Evolutionary conservation across 2,797 vertebrate species (phyloP), one percentile per base, ranked within the genome.

Genomic region (Menidia menidia): DNA sequence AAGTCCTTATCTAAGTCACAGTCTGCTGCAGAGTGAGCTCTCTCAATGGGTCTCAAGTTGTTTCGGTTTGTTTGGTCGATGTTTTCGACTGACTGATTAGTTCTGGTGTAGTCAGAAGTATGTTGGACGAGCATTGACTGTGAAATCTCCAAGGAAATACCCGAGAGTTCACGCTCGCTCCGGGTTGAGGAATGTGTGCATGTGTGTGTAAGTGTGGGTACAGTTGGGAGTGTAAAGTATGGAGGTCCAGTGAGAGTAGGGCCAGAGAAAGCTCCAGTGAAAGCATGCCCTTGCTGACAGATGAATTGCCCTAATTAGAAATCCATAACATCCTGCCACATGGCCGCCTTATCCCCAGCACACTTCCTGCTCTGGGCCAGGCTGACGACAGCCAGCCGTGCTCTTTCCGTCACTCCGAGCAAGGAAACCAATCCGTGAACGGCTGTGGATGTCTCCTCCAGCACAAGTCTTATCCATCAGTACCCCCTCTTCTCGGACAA

Each of bases 261-360:
- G 81, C 83, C 68, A 88, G 91, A 77, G 89, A 93, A 92, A 92
- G 88, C 90, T 95, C 94, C 94, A 98, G 96, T 96, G 96, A 96
- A 97, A 97, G 96, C 95, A 95, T 92, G 93, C 95, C 93, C 88
- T 95, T 92, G 96, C 96, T 98, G 97, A 98, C 98, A 98, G 97
- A 99, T 98, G 97, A 97, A 98, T 98, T 97, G 96, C 96, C 96
- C 97, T 99, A 98, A 99, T 99, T 99, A 98, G 97, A 98, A 98
- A 97, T 96, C 96, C 97, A 98, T 98, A 99, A 98, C 97, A 99
- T 99, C 97, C 97, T 98, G 97, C 97, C 97, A 98, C 97, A 98
- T 98, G 97, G 96, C 97, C 89, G 95, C 96, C 96, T 98, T 97
- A 97, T 98, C 97, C 97, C 91, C 92, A 95, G 95, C 96, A 95